A percentile compares a stretch with the other conserved stretches of the same genome.
These are phyloP conservation scores for Oreochromis aureus DNA, from an alignment of 2,113 vertebrate species.

Conservation along the genomic window DNA sequence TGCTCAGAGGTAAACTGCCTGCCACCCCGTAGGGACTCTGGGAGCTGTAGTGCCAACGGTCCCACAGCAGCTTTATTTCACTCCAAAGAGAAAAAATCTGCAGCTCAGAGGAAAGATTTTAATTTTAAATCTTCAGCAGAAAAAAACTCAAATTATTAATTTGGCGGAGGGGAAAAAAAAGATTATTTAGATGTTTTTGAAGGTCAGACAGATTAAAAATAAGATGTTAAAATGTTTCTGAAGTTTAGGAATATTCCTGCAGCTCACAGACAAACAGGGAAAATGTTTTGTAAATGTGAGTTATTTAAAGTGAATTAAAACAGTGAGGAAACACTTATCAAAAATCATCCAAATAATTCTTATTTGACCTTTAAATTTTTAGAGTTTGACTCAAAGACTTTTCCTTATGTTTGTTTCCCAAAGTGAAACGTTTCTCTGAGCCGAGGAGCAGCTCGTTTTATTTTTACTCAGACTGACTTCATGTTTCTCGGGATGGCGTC, in stretches of 20 bases:
- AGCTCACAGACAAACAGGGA: background rate
- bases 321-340: background rate
- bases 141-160: background rate
- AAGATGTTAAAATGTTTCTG: background rate
- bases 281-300: background rate
- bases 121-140: background rate
- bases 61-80: background rate
- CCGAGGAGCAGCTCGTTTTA: background rate
- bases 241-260: background rate
- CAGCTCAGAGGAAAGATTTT: background rate
- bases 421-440: background rate
- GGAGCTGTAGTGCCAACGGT: constrained; percentile 39
- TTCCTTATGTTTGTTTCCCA: background rate
- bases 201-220: background rate
- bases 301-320: background rate
- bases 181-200: background rate
- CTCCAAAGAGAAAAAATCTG: background rate
- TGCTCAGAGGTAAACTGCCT: constrained; percentile 56
- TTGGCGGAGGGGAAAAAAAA: rapidly evolving
- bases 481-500: background rate
- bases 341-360: background rate
- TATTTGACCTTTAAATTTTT: background rate
- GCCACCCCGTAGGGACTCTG: constrained; percentile 23
- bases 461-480: background rate
- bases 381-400: background rate